phyloP scores from a whole-genome alignment of 2,888 invertebrate species.

The Torymus auratus region DNA sequence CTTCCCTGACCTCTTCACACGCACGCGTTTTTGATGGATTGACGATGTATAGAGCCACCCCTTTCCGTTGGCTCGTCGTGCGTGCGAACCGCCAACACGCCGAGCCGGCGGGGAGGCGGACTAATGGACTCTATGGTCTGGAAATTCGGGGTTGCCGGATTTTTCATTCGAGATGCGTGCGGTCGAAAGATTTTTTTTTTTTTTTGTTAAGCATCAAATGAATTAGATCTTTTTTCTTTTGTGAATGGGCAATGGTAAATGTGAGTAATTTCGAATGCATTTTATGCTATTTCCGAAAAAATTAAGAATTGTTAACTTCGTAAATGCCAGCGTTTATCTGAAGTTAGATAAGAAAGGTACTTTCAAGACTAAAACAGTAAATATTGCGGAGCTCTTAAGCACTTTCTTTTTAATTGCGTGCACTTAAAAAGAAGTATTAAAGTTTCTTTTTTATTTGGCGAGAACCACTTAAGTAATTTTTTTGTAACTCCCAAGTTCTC shows the following conservation, averaged over 20 bases:
- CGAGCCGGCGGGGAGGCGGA: neutral
- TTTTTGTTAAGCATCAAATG: too few relatives aligned
- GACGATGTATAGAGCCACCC: neutral
- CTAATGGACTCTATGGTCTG: conserved; percentile 19
- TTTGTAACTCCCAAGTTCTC: conserved; percentile 5
- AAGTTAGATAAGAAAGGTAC: conserved; percentile 31
- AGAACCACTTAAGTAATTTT: conserved; percentile 27
- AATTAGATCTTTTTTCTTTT: too few relatives aligned
- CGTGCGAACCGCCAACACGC: conserved; percentile 5
- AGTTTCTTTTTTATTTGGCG: conserved; percentile 25
- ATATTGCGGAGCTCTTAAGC: conserved; percentile 34
- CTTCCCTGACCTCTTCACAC: conserved; percentile 24
- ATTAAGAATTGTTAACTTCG: conserved; percentile 7
- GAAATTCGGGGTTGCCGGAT: neutral
- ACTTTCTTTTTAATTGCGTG: conserved; percentile 44
- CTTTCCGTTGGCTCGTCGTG: neutral
- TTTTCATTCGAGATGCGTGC: neutral
- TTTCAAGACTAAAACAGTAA: conserved; percentile 29
- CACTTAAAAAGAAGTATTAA: conserved; percentile 41
- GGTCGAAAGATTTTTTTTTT: too few relatives aligned
- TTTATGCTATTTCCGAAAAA: neutral
- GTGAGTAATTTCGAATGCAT: neutral
- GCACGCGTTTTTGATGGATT: conserved; percentile 31
- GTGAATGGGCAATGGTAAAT: neutral
- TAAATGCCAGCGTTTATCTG: conserved; percentile 27